Base-by-base conservation (phyloP, 1,140 invertebrate species). In the Pseudoatta argentina region DNA sequence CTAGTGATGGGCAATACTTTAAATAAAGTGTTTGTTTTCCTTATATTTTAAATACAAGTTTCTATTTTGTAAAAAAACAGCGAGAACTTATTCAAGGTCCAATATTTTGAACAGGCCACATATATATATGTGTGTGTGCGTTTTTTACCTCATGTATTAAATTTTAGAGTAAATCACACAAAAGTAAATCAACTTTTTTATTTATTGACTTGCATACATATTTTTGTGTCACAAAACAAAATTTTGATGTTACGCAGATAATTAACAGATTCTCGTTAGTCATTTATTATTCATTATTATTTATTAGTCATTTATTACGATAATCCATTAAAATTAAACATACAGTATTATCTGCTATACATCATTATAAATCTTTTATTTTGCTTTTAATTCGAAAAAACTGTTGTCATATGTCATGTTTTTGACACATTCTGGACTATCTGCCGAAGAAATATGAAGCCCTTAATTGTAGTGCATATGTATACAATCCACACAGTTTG, bases 251-350 rank as follows among this genome's bases (percentile, higher is more conserved):
- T 8, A 63, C 8, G 8, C 39, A 12, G 27, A 53, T 66, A 67
- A 79, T 64, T 79, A 66, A 66, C n/a, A 53, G 12, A 63, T 61
- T 27, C 61, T 21, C 44, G 44, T 53, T 51, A 77, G 34, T 39
- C 0, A 39, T 39, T 39, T 39, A 39, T 39, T 39, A 39, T 39
- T 39, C 34, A 39, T 39, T 39, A 39, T 39, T 39, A 39, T 39
- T 39, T 39, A 39, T 39, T 39, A 39, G 34, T 39, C 34, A 39
- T 39, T 63, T n/a, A 12, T 34, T 78, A 44, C 61, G 6, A 12
- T 51, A 79, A 79, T 79, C 14, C 27, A 34, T 79, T 79, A 53
- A 39, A n/a, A 66, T 66, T 64, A 78, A 77, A 63, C 21, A 51
- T 64, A 27, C 34, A 24, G 34, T 39, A 39, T 24, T 12, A 79